Base-by-base conservation (phyloP, 2,888 invertebrate species). In the Spisula solida region DNA sequence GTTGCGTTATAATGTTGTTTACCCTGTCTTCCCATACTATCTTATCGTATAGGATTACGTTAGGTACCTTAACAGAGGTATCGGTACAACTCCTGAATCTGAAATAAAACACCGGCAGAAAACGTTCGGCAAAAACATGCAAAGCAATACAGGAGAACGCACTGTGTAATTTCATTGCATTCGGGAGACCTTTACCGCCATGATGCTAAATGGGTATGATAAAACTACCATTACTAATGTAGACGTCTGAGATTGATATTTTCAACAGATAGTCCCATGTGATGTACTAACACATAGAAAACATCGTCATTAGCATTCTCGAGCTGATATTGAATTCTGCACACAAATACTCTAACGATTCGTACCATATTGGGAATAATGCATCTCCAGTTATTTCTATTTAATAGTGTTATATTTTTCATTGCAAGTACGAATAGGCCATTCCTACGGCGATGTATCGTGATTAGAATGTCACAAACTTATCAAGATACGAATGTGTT, bases 181-280 rank as follows among this genome's bases (percentile, higher is more conserved):
- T 12, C 60, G 8, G 6, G 4, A 18, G 60, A 25, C 8, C 20
- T n/a, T 66, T 66, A n/a, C 60, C 60, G 6, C 0, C 12, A 8
- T 25, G 60, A 66, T 66, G 60, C 25, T 66, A 66, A 66, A 25
- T 66, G 25, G 60, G 20, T 66, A 25, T 25, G n/a, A 66, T 66
- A 66, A 66, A 66, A 66, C 60, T 20, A 56, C 18, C 56, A 56
- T 56, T 56, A 56, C 18, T 56, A 56, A 5, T 56, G 56, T n/a
- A 56, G 56, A 56, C 56, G 6, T n/a, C n/a, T 18, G n/a, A 18
- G 56, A n/a, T n/a, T 56, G 56, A 56, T 18, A 56, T 56, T 56
- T 56, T n/a, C n/a, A 20, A 66, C 60, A 66, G 25, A 66, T 66
- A 25, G 60, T 66, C 60, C 60, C 60, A 66, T n/a, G 60, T 25